Evolutionary conservation across 2,888 invertebrate genomes (phyloP).

Genomic region (Corythucha ciliata): DNA sequence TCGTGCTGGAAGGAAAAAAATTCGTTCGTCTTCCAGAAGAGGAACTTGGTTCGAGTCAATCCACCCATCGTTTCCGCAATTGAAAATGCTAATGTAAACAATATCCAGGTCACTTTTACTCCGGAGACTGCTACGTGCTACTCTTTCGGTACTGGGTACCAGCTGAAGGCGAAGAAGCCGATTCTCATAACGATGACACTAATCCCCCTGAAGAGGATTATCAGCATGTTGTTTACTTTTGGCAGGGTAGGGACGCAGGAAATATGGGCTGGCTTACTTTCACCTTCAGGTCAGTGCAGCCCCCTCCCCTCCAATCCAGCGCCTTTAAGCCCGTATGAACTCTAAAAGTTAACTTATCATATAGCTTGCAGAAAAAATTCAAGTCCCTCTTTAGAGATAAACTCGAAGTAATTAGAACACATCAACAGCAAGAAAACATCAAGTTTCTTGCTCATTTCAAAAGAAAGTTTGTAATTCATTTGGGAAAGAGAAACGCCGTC

Average conservation of each 20-base stretch:
- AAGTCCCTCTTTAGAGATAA: constrained; percentile 79
- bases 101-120: constrained; percentile 68
- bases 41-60: constrained; percentile 65
- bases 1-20: constrained; percentile 92
- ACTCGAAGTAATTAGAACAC: constrained; percentile 88
- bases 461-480: constrained; percentile 82
- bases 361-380: constrained; percentile 76
- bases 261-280: constrained; percentile 99
- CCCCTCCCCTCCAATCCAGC: too few relatives aligned
- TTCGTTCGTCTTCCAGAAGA: constrained; percentile 94
- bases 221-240: constrained; percentile 98
- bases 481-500: constrained; percentile 63
- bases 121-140: constrained; percentile 95
- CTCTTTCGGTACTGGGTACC: constrained; percentile 91
- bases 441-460: constrained; percentile 98
- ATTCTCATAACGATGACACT: constrained; percentile 45
- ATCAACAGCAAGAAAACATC: constrained; percentile 97
- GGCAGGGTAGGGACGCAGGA: constrained; percentile 94
- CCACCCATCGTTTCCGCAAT: neutral
- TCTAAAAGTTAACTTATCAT: constrained; percentile 1
- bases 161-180: constrained; percentile 51
- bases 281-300: constrained; percentile 64
- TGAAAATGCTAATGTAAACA: too few relatives aligned
- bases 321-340: too few relatives aligned
- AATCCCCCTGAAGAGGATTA: constrained; percentile 57